These are phyloP conservation scores for Oeneis ivallda DNA, from an alignment of 2,888 invertebrate genomes.

Conservation along the genomic window DNA sequence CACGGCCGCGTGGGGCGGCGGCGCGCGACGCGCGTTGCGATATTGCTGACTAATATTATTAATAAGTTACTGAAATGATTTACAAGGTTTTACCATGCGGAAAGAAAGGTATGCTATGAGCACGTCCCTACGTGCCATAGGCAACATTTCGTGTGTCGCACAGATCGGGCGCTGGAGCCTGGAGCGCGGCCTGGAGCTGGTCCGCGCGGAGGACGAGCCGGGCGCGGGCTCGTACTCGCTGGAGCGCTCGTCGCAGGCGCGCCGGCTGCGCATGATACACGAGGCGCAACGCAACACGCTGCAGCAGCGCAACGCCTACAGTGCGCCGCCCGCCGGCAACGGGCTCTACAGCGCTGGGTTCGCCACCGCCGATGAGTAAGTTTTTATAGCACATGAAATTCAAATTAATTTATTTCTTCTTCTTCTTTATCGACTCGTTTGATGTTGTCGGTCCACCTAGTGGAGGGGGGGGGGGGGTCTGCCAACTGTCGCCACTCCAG, in stretches of 20 bases:
- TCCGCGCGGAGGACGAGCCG: conserved; percentile 58
- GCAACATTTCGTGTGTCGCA: neutral
- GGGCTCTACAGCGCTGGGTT: conserved; percentile 40
- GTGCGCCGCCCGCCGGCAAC: conserved; percentile 31
- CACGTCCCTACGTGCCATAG: too few relatives aligned
- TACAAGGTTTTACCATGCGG: too few relatives aligned
- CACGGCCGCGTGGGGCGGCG: too few relatives aligned
- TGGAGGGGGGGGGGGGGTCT: too few relatives aligned
- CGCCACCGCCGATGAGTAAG: conserved; percentile 26
- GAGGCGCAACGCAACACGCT: conserved; percentile 68
- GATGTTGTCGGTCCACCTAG: too few relatives aligned
- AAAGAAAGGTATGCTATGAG: too few relatives aligned
- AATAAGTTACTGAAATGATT: too few relatives aligned
- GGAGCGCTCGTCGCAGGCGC: conserved; percentile 76
- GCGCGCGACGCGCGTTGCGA: too few relatives aligned
- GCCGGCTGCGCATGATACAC: conserved; percentile 73
- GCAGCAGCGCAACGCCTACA: conserved; percentile 29
- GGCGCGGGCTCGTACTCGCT: conserved; percentile 61
- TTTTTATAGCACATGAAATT: neutral
- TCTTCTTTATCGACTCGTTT: too few relatives aligned
- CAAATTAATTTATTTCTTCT: neutral
- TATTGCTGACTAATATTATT: too few relatives aligned
- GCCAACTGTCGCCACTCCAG: too few relatives aligned
- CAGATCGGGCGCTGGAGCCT: conserved; percentile 71
- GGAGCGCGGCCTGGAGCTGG: conserved; percentile 70